Evolutionary conservation across 53 echinoderm and acorn worm species (phyloP).

Genomic region (Paracentrotus lividus): DNA sequence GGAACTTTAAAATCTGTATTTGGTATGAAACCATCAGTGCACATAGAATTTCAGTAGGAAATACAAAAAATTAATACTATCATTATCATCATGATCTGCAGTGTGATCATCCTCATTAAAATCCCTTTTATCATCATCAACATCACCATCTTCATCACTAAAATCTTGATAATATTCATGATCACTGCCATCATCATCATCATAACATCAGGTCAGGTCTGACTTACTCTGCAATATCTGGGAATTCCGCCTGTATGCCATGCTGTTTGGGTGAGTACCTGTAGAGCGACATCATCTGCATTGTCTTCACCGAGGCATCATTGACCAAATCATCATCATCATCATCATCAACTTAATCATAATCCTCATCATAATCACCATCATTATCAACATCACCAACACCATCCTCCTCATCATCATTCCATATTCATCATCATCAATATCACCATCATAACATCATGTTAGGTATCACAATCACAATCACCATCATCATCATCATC

Average conservation of each 20-base stretch:
- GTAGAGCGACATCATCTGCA: slow-evolving; percentile 86
- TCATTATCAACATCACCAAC: neutral
- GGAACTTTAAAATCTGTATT: too few relatives aligned
- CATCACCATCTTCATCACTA: neutral
- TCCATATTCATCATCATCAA: neutral
- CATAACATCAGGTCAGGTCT: too few relatives aligned
- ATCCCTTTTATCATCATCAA: neutral
- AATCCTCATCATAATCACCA: neutral
- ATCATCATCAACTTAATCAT: neutral
- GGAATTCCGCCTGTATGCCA: slow-evolving; percentile 84
- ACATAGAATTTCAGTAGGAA: neutral
- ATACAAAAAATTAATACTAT: neutral
- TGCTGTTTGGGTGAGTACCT: slow-evolving; percentile 90
- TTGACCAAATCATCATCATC: too few relatives aligned
- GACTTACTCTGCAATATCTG: slow-evolving; percentile 90
- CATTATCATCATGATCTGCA: neutral
- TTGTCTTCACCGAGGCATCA: slow-evolving; percentile 84
- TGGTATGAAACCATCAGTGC: too few relatives aligned
- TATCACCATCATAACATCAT: neutral
- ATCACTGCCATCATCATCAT: neutral
- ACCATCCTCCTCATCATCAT: neutral
- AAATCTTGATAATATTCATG: neutral
- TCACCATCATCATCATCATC: neutral
- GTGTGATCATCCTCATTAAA: neutral
- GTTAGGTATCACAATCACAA: neutral